These are phyloP conservation scores for Bubo blakistoni DNA, from an alignment of 2,113 vertebrate genomes.

Conservation along the genomic window DNA sequence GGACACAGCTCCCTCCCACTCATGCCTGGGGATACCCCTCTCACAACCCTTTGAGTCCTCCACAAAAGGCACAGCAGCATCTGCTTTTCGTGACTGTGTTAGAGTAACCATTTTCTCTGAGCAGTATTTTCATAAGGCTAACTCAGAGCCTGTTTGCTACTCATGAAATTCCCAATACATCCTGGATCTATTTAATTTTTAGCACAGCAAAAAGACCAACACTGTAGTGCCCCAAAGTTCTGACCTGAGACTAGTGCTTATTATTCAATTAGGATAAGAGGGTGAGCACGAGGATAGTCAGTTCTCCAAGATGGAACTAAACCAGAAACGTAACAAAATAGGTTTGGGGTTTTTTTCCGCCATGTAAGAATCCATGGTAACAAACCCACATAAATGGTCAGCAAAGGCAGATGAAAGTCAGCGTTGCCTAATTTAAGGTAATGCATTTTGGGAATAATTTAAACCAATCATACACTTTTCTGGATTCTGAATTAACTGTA, in stretches of 20 bases:
- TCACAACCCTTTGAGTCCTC: not conserved
- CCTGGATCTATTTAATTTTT: not conserved
- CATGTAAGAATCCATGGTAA: not conserved
- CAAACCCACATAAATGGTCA: not conserved
- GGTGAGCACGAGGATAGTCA: not conserved
- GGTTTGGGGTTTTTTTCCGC: not conserved
- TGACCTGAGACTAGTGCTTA: not conserved
- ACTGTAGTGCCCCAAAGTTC: not conserved
- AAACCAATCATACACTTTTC: not conserved
- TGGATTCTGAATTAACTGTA: not conserved
- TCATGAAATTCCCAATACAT: not conserved
- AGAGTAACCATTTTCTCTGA: not conserved
- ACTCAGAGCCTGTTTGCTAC: not conserved
- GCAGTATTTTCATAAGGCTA: not conserved
- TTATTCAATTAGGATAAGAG: not conserved
- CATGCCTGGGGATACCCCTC: not conserved
- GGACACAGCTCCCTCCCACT: not conserved
- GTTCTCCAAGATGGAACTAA: not conserved
- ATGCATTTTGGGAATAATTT: not conserved
- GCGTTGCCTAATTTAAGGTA: not conserved
- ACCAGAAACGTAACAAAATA: not conserved
- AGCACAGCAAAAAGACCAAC: not conserved
- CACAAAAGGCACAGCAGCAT: not conserved
- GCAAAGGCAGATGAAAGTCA: not conserved
- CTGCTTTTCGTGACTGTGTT: not conserved